Percentiles rank a stretch among this genome's conserved stretches.
Evolutionary conservation across 2,888 invertebrate genomes (phyloP).

Genomic region (Schrankia costaestrigalis): DNA sequence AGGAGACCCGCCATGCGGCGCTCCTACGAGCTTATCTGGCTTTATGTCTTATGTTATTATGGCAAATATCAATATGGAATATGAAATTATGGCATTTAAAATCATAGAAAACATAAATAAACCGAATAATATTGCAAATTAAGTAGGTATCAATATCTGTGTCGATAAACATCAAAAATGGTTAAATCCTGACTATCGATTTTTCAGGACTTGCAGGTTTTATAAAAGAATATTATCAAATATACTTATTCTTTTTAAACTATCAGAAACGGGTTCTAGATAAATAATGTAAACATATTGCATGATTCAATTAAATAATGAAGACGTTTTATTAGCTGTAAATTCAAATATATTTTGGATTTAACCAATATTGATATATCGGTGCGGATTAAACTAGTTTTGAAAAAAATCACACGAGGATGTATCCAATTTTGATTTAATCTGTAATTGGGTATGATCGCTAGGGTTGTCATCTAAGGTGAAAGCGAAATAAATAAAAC

Average conservation of each 20-base stretch:
- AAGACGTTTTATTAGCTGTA: neutral
- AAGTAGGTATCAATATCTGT: conserved; percentile 2
- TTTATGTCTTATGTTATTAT: too few species aligned
- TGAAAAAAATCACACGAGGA: neutral
- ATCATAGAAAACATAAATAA: too few species aligned
- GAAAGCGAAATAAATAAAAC: too few species aligned
- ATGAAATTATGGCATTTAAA: too few species aligned
- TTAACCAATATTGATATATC: neutral
- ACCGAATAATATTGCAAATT: too few species aligned
- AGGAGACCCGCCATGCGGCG: too few species aligned
- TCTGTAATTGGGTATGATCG: neutral
- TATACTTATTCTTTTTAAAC: neutral
- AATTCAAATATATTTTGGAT: neutral
- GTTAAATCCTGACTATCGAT: neutral
- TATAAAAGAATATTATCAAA: neutral
- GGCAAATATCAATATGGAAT: too few species aligned
- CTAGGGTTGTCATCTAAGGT: too few species aligned
- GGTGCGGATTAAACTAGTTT: neutral
- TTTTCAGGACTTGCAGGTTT: neutral
- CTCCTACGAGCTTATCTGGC: too few species aligned
- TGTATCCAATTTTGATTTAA: neutral
- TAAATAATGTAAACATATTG: neutral
- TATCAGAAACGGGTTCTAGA: neutral
- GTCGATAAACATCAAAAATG: neutral
- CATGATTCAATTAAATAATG: neutral